phyloP scores from a whole-genome alignment of 2,113 vertebrate species.

The Sphaerodactylus townsendi region DNA sequence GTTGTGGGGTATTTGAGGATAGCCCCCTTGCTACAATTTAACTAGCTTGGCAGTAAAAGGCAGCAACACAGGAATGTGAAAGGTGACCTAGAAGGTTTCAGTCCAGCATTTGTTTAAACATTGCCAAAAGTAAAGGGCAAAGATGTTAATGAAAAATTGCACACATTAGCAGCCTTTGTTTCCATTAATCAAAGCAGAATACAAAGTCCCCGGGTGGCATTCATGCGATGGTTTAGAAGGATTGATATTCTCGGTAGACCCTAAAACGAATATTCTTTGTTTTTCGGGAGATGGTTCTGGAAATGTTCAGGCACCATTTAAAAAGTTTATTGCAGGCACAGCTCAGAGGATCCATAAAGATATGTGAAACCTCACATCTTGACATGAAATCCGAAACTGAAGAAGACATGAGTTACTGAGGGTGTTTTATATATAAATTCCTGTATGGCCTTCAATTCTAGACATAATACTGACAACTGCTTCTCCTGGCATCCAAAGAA shows the following conservation, averaged over 20 bases:
- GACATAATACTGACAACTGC: too few species aligned
- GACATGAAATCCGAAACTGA: not conserved
- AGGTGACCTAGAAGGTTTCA: slow-evolving; percentile 15
- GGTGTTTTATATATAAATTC: not conserved
- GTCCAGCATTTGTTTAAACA: slow-evolving; percentile 33
- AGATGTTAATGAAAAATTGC: slow-evolving; percentile 40
- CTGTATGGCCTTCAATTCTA: not conserved
- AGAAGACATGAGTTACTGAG: not conserved
- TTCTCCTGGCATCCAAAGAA: not conserved
- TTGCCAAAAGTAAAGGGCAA: slow-evolving; percentile 33
- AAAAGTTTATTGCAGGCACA: too few species aligned
- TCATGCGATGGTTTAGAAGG: accelerated
- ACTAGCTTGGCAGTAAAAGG: slow-evolving; percentile 17
- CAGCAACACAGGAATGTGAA: slow-evolving; percentile 16
- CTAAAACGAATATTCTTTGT: not conserved
- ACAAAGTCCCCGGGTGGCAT: not conserved
- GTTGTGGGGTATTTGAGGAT: not conserved
- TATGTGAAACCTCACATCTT: not conserved
- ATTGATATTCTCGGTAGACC: slow-evolving; percentile 39
- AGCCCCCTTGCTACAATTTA: not conserved
- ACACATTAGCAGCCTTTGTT: slow-evolving; percentile 6
- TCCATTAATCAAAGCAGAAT: slow-evolving; percentile 35
- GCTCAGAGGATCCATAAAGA: too few species aligned
- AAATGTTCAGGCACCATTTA: not conserved
- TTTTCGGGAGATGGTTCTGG: slow-evolving; percentile 7